Base-by-base conservation (phyloP, 2,888 invertebrate species). In the Drosophila lutescens region DNA sequence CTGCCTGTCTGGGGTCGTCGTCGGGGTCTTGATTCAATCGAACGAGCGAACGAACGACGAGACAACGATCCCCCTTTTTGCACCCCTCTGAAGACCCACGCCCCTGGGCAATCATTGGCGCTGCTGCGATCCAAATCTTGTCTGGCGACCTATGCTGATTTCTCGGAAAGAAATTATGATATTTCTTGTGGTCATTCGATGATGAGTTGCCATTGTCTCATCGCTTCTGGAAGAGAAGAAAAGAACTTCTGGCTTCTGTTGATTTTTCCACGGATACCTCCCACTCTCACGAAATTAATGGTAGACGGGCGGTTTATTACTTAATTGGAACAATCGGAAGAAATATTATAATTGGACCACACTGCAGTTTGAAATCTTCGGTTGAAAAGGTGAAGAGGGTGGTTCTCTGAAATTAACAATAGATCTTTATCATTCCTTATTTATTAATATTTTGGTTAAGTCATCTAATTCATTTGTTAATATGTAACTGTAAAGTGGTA, bases 141-240 rank as follows among this genome's bases (percentile, higher is more conserved):
- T 61, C 58, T 59, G 69, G 68, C 86, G 87, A 83, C 83, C 83
- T 87, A 85, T 78, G 85, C 71, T 79, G 86, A 78, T 87, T 83
- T 83, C 83, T 85, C 56, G 82, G 87, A 83, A 83, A 75, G 53
- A 67, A 79, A 79, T 85, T 79, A 77, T 82, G 71, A 81, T 84
- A 71, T 81, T 76, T 67, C 58, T 61, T 57, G 54, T 26, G 62
- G 63, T 65, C 73, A 65, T 38, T 47, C 50, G 54, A 72, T 65
- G 72, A 72, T 72, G 53, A 65, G 69, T 60, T 69, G 69, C 59
- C 32, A 59, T 55, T 66, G 69, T 56, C 51, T 65, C 53, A 41
- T 65, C 44, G 49, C 49, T 74, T 51, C 58, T 70, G 40, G 13
- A 38, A 57, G 36, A 50, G 34, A 41, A 34, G 17, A 26, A 15